Percentiles rank a stretch among this genome's conserved stretches.
Conservation (phyloP, 2,113 vertebrate genomes). For the Opisthocomus hoazin region DNA sequence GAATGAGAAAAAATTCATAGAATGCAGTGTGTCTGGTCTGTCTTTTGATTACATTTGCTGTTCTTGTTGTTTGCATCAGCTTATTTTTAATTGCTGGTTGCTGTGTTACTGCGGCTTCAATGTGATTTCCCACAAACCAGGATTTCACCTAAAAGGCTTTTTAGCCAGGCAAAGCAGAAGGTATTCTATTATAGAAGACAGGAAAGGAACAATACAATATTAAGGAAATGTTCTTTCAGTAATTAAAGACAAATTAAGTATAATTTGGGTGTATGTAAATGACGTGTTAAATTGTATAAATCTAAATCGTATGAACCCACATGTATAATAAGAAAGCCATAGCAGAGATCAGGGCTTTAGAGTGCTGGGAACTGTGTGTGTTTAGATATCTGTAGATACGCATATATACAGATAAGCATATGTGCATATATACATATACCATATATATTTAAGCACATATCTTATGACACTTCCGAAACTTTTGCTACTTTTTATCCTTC, state of each 20-base stretch:
- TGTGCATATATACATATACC: too few relatives aligned
- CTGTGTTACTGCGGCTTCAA: neutral
- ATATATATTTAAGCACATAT: neutral
- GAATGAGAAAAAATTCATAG: conserved; percentile 30
- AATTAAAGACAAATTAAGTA: conserved; percentile 40
- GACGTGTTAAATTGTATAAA: neutral
- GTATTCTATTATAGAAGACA: neutral
- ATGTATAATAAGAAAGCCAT: neutral
- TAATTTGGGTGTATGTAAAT: neutral
- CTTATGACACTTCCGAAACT: neutral
- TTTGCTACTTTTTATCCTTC: neutral
- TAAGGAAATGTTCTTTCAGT: neutral
- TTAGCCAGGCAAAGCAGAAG: neutral
- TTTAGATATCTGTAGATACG: neutral
- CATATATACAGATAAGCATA: neutral
- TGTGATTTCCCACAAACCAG: conserved; percentile 45
- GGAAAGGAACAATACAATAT: neutral
- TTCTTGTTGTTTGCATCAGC: conserved; percentile 37
- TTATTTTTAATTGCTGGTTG: conserved; percentile 50
- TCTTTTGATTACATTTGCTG: conserved; percentile 46
- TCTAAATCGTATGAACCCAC: neutral
- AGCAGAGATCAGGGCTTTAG: neutral
- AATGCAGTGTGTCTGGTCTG: conserved; percentile 39
- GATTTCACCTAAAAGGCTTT: conserved; percentile 15
- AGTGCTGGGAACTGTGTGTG: neutral